Evolutionary conservation across 2,888 invertebrate species (phyloP), one percentile per base, ranked within the genome.

Genomic region (Tiphia femorata): DNA sequence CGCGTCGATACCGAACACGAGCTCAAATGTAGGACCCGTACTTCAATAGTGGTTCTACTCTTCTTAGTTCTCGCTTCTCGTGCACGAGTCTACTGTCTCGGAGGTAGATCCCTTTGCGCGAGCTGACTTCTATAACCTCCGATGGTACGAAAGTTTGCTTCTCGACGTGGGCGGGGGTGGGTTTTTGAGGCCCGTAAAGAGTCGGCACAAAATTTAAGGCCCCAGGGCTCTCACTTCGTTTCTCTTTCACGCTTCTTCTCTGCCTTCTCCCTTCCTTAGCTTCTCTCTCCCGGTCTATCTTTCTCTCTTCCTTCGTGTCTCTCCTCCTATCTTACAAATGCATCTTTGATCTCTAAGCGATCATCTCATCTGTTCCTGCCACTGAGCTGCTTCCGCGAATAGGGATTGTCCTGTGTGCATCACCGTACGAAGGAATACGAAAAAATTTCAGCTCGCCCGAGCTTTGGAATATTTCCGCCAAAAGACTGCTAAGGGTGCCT

Each of bases 131-230:
- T n/a, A n/a, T n/a, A n/a, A n/a, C n/a, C n/a, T n/a, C n/a, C n/a
- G n/a, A n/a, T n/a, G n/a, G n/a, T n/a, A n/a, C 10, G 35, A 14
- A 35, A 23, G 25, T 53, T 37, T 17, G 21, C 35, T 47, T 57
- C 29, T 44, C 62, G 44, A 48, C 51, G 46, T 46, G 52, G 21
- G 52, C 44, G 33, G 59, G 63, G 47, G 55, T 58, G 54, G 51
- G 62, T 63, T 64, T 64, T 61, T 67, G 76, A 79, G 78, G 78
- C 78, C 79, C 68, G 68, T 62, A 53, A 69, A 64, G 64, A 70
- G 62, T 74, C 74, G 59, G 60, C 72, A 70, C 77, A 80, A 75
- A 77, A 77, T 75, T 73, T 76, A 77, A 79, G 80, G 79, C 80
- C 81, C 33, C 81, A 81, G 78, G 80, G 81, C 40, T 51, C 37